Percentiles rank a stretch among this genome's conserved stretches.
Evolutionary conservation across 2,113 vertebrate genomes (phyloP).

Genomic region (Sebastes schlegelii): DNA sequence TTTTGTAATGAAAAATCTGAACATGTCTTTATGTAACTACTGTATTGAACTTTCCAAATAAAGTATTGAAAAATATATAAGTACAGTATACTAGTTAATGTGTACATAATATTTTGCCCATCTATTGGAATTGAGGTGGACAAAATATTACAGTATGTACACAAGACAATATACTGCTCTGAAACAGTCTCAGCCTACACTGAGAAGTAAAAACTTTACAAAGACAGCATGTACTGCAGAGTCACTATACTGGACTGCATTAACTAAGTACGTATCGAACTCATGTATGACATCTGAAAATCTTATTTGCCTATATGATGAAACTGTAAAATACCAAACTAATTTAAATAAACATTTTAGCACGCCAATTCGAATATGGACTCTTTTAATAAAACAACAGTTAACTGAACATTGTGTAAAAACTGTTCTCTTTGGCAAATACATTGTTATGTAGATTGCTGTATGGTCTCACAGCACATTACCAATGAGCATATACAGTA

Average conservation of each 20-base stretch:
- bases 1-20: no score
- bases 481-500: neutral
- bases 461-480: neutral
- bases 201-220: neutral
- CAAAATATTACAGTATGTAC: neutral
- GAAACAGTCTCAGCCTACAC: neutral
- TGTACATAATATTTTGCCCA: neutral
- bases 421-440: neutral
- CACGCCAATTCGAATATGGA: neutral
- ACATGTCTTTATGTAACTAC: no score
- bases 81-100: neutral
- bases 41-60: no score
- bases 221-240: neutral
- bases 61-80: no score
- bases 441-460: neutral
- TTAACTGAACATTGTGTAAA: constrained; percentile 7
- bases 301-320: neutral
- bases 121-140: neutral
- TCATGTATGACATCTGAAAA: neutral
- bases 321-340: neutral
- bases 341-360: neutral
- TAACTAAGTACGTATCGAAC: neutral
- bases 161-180: neutral
- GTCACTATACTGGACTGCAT: neutral
- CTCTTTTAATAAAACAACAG: constrained; percentile 36